Evolutionary conservation across 2,113 vertebrate species (phyloP), one percentile per base, ranked within the genome.

Genomic region (Rhegmatorhina hoffmannsi): DNA sequence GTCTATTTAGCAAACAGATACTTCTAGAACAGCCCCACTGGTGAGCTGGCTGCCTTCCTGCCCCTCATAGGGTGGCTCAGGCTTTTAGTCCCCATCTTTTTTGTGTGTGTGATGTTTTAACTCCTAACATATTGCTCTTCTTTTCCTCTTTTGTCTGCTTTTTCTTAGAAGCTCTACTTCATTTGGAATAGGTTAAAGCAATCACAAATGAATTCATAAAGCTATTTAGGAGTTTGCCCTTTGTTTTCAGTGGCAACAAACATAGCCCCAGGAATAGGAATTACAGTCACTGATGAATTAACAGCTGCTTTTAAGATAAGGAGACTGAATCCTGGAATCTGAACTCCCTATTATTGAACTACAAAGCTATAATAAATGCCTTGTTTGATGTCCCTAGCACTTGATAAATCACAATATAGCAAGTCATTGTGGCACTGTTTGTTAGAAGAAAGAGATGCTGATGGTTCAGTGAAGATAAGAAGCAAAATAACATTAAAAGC

Each of bases 401-500:
- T 69, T 3, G 6, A 83, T 63, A 88, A 90, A 94, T 67, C 67
- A 69, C 68, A 90, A 66, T 67, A 80, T 1, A 77, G 72, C 50
- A 74, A 63, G 43, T 46, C 53, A 83, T 4, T 58, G 40, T 46
- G 69, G 59, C 13, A 14, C 15, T 55, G n/a, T n/a, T 83, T 62
- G 43, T 66, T 73, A 79, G n/a, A 73, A 75, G 50, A 31, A 83
- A 66, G 53, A 74, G 55, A 43, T 63, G 18, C 55, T 70, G 64
- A 77, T 34, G 93, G 76, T 21, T 92, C 86, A 67, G 23, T 38
- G 40, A 80, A 80, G 50, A 53, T 62, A 90, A 80, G 53, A 66
- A 75, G 52, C 36, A 93, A 95, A 90, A 47, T 69, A 69, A 83
- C 59, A 77, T 90, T 63, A 77, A 84, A 92, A 86, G n/a, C 25